Evolutionary conservation across 2,888 invertebrate species (phyloP), one percentile per base, ranked within the genome.

Genomic region (Caradrina kadenii): DNA sequence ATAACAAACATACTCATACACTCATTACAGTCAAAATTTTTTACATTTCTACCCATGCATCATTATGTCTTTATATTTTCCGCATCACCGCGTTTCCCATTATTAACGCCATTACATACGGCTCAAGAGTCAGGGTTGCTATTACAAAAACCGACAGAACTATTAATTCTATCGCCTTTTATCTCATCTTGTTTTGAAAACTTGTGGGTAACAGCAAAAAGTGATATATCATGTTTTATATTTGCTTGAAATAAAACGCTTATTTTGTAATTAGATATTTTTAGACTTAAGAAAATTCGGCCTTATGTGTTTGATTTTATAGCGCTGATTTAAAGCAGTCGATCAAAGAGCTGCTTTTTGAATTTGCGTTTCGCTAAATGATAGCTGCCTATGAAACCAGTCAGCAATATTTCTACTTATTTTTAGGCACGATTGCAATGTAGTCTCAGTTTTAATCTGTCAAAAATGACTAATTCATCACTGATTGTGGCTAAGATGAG

Each of bases 51-150:
- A 45, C 19, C 54, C 64, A 70, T 48, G 26, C 61, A 73, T 79
- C 73, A 85, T 85, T 83, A 85, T 56, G 70, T 76, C 68, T 83
- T 83, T 71, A 79, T 83, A 71, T 85, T 75, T 83, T 74, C 76
- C 81, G 83, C 83, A 76, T 79, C 83, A 81, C 65, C 50, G 81
- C 66, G 75, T 71, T 81, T 81, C 83, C 81, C 83, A 83, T 83
- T 72, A 83, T 83, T 85, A 82, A 65, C 64, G 63, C 66, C 45
- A 74, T 73, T 84, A 80, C 64, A 59, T 63, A 69, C 67, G 56
- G 39, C 63, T 69, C 54, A 60, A 56, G 31, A 69, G 62, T 80
- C 76, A 76, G 76, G 80, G 80, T 69, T 76, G 69, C 52, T 62
- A 48, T 31, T 0, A 19, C 19, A 76, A 76, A 76, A 45, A 22